phyloP scores from a whole-genome alignment of 1,140 invertebrate genomes.

The Diorhabda carinulata region DNA sequence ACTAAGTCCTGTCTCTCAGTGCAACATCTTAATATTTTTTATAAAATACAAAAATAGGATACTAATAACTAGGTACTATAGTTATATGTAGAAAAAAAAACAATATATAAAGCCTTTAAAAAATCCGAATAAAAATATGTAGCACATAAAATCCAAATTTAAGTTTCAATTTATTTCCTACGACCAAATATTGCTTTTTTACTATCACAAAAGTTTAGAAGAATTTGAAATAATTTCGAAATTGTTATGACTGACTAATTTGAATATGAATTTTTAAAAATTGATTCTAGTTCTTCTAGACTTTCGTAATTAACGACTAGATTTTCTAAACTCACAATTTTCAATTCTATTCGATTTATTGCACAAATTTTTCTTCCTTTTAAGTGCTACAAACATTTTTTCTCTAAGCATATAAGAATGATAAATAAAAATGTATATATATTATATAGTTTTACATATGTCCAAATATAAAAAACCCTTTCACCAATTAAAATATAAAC shows the following conservation, averaged over 20 bases:
- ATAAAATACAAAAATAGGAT: constrained; percentile 23
- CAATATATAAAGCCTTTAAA: constrained; percentile 20
- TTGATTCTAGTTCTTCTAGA: constrained; percentile 4
- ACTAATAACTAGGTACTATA: constrained; percentile 22
- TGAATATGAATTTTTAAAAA: background rate
- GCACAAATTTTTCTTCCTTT: constrained; percentile 16
- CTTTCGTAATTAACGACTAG: constrained; percentile 4
- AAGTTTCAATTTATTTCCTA: background rate
- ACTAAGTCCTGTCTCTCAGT: constrained; percentile 45
- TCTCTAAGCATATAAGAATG: constrained; percentile 21
- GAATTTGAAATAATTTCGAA: background rate
- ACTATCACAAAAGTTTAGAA: background rate
- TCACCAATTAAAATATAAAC: constrained; percentile 41
- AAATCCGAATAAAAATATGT: constrained; percentile 18
- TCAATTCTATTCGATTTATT: constrained; percentile 7
- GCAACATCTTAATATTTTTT: constrained; percentile 32
- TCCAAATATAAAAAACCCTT: constrained; percentile 38
- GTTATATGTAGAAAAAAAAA: constrained; percentile 7
- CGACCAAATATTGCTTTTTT: background rate
- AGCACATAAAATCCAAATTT: constrained; percentile 15
- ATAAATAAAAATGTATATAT: constrained; percentile 24
- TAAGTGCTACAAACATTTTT: constrained; percentile 13
- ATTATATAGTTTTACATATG: constrained; percentile 22
- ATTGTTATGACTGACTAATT: background rate
- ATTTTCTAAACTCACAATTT: background rate